Percentiles rank a stretch among this genome's conserved stretches.
These are phyloP conservation scores for Ctenicera cuprea DNA, from an alignment of 2,888 invertebrate genomes.

Conservation along the genomic window DNA sequence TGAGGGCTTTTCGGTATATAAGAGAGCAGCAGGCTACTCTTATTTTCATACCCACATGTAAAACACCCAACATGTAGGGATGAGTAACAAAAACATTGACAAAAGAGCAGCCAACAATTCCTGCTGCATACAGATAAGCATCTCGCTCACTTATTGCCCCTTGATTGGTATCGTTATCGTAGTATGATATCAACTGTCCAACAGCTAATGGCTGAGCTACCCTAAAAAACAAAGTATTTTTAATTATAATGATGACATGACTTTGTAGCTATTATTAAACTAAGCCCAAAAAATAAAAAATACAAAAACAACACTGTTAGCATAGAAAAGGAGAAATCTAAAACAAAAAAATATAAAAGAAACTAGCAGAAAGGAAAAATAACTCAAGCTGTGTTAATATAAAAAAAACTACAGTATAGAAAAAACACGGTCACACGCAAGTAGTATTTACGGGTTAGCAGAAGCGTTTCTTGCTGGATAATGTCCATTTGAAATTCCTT, in stretches of 20 bases:
- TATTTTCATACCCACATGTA: constrained; percentile 89
- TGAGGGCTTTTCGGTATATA: constrained; percentile 83
- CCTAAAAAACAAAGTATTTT: constrained; percentile 58
- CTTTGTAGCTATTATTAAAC: too few species aligned
- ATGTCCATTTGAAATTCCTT: constrained; percentile 29
- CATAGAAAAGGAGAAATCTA: constrained; percentile 1
- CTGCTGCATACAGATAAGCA: constrained; percentile 87
- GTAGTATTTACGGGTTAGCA: constrained; percentile 60
- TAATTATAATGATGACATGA: too few species aligned
- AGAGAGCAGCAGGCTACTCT: constrained; percentile 89
- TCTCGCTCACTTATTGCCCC: constrained; percentile 70
- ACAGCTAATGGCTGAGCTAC: constrained; percentile 74
- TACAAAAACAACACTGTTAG: background rate
- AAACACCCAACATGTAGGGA: constrained; percentile 92
- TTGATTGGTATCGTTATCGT: constrained; percentile 74
- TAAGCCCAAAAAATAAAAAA: background rate
- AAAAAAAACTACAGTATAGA: constrained; percentile 27
- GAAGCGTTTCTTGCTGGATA: constrained; percentile 48
- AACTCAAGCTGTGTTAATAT: background rate
- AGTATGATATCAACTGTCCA: constrained; percentile 79
- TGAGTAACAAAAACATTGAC: constrained; percentile 88
- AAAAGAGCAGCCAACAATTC: constrained; percentile 84
- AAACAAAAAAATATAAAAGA: background rate
- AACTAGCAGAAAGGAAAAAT: background rate
- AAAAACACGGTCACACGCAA: constrained; percentile 54